Conservation (phyloP, 2,888 invertebrate genomes). For the Julus scanicus region DNA sequence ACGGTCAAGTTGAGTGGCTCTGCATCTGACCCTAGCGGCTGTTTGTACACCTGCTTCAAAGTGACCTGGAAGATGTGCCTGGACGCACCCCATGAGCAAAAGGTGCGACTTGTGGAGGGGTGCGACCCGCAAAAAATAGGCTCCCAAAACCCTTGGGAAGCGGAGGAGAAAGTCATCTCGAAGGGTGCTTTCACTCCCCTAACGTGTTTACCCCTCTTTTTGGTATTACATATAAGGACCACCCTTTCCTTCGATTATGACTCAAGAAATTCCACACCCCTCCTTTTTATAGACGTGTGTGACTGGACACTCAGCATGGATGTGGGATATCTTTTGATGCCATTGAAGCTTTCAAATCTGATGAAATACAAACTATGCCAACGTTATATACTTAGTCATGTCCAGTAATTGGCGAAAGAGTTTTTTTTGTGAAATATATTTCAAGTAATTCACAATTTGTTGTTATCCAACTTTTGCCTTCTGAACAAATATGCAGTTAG, state of each 20-base stretch:
- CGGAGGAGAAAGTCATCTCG: conserved; percentile 42
- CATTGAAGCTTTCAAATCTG: too few relatives aligned
- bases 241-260: conserved; percentile 27
- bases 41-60: conserved; percentile 6
- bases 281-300: too few relatives aligned
- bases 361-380: too few relatives aligned
- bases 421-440: too few relatives aligned
- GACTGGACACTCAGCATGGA: too few relatives aligned
- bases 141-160: not conserved
- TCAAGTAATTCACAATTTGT: too few relatives aligned
- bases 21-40: conserved; percentile 26
- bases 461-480: too few relatives aligned
- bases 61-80: conserved; percentile 13
- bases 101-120: conserved; percentile 34
- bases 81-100: conserved; percentile 38
- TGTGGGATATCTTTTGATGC: too few relatives aligned
- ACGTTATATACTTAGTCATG: too few relatives aligned
- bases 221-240: not conserved
- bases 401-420: too few relatives aligned
- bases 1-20: conserved; percentile 36
- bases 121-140: not conserved
- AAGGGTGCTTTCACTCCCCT: conserved; percentile 15
- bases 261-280: not conserved
- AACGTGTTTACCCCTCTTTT: not conserved
- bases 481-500: too few relatives aligned